phyloP scores from a whole-genome alignment of 35 echinoderm and acorn worm species.

The Ophiothrix spiculata region DNA sequence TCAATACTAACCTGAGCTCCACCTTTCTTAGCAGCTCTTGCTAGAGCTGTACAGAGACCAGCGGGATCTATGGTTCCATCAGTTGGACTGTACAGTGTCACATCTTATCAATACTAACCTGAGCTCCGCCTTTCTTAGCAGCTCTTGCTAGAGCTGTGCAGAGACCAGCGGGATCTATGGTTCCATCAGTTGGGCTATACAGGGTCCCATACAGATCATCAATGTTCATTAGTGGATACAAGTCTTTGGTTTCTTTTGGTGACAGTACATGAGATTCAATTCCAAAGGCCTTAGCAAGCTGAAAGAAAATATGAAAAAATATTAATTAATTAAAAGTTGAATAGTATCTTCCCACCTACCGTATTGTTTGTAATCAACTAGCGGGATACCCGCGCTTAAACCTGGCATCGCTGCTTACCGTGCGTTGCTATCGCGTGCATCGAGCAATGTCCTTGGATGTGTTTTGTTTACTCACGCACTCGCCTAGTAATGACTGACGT shows the following conservation, averaged over 20 bases:
- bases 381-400: no score
- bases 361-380: no score
- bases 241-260: conserved; percentile 72
- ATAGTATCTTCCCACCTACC: no score
- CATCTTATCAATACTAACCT: conserved; percentile 75
- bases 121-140: conserved; percentile 84
- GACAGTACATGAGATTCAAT: conserved; percentile 83
- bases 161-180: conserved; percentile 83
- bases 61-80: conserved; percentile 91
- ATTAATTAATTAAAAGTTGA: no score
- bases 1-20: conserved; percentile 84
- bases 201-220: conserved; percentile 87
- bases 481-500: no score
- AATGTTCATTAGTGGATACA: conserved; percentile 89
- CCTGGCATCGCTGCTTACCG: no score
- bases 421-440: no score
- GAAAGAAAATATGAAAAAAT: not conserved
- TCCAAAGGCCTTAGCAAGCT: conserved; percentile 85
- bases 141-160: conserved; percentile 83
- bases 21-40: conserved; percentile 76
- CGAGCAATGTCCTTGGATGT: no score
- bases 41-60: conserved; percentile 81
- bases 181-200: conserved; percentile 82
- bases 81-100: conserved; percentile 79
- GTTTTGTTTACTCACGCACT: no score